phyloP scores from a whole-genome alignment of 1,140 invertebrate species.

The Drosophila nigrodunni region DNA sequence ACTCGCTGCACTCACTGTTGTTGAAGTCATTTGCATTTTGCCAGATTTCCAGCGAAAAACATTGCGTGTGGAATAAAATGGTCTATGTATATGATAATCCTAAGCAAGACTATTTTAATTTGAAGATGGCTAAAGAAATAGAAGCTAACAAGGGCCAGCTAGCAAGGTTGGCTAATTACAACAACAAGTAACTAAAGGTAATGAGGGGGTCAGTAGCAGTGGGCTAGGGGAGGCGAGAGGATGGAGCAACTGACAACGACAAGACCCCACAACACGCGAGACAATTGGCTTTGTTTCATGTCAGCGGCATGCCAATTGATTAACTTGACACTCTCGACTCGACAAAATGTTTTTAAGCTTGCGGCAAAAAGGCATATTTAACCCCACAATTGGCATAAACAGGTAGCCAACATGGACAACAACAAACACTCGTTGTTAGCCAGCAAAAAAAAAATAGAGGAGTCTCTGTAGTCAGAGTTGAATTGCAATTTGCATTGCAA shows the following conservation, averaged over 20 bases:
- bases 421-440: slow-evolving; percentile 10
- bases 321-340: slow-evolving; percentile 72
- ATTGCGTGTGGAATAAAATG: slow-evolving; percentile 72
- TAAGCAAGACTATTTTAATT: slow-evolving; percentile 46
- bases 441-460: slow-evolving; percentile 40
- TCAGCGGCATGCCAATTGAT: slow-evolving; percentile 75
- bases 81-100: slow-evolving; percentile 56
- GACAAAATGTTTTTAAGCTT: slow-evolving; percentile 38
- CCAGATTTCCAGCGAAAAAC: slow-evolving; percentile 72
- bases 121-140: slow-evolving; percentile 34
- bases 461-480: slow-evolving; percentile 5
- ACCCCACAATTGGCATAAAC: slow-evolving; percentile 75
- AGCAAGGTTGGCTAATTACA: slow-evolving; percentile 46
- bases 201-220: background rate
- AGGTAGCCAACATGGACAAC: slow-evolving; percentile 43
- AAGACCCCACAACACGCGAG: slow-evolving; percentile 22
- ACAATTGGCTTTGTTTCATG: slow-evolving; percentile 61
- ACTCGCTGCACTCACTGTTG: slow-evolving; percentile 7
- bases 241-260: background rate
- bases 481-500: slow-evolving; percentile 72
- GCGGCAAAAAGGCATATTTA: slow-evolving; percentile 51
- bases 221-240: background rate
- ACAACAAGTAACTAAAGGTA: slow-evolving; percentile 25
- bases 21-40: slow-evolving; percentile 64
- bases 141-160: slow-evolving; percentile 62